Evolutionary conservation across 2,888 invertebrate species (phyloP).

Genomic region (Temnothorax unifasciatus): DNA sequence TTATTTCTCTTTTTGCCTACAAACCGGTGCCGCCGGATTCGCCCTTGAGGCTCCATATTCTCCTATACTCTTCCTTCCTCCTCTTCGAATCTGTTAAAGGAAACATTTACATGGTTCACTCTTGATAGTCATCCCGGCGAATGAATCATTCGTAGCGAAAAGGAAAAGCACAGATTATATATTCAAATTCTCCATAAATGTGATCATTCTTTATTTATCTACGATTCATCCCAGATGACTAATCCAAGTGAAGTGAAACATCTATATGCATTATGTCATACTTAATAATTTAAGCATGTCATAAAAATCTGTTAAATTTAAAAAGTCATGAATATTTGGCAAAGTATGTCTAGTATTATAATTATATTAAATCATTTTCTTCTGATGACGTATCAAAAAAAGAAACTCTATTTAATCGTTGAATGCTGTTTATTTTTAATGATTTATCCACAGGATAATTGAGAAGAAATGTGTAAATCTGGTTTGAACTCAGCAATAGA

Average conservation of each 20-base stretch:
- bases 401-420: not conserved
- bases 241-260: not conserved
- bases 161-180: not conserved
- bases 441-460: not conserved
- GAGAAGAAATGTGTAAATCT: constrained; percentile 15
- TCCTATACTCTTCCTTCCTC: constrained; percentile 61
- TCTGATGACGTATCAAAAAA: not conserved
- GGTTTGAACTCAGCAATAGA: constrained; percentile 75
- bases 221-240: constrained; percentile 6
- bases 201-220: not conserved
- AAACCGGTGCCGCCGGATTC: constrained; percentile 64
- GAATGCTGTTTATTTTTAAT: not conserved
- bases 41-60: constrained; percentile 79
- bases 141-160: constrained; percentile 24
- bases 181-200: not conserved
- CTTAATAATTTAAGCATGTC: not conserved
- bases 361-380: not conserved
- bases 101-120: constrained; percentile 46
- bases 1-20: constrained; percentile 71
- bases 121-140: not conserved
- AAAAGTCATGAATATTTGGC: not conserved
- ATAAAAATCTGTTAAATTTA: not conserved
- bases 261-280: not conserved
- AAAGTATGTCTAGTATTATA: not conserved
- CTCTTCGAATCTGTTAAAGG: constrained; percentile 57